phyloP scores from a whole-genome alignment of 2,113 vertebrate genomes.

The Phodopus roborovskii region DNA sequence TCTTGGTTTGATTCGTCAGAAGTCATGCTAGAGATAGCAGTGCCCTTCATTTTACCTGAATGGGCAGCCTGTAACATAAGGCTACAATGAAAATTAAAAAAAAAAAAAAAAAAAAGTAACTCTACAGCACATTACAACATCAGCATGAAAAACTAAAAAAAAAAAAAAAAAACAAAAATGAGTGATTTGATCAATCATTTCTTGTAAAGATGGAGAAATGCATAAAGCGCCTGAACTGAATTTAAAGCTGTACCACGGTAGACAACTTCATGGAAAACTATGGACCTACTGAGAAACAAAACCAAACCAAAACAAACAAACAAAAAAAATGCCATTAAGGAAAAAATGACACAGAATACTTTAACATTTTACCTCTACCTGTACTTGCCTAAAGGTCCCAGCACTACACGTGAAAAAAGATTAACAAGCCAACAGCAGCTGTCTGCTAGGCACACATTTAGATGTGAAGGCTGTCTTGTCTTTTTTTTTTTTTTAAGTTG shows the following conservation, averaged over 20 bases:
- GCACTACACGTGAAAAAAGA: not conserved
- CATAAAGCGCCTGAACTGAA: not conserved
- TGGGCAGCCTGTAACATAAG: slow-evolving; percentile 12
- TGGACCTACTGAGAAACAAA: not conserved
- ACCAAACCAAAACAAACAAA: no score
- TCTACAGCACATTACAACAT: slow-evolving; percentile 31
- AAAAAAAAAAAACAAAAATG: slow-evolving; percentile 56
- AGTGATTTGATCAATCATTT: slow-evolving; percentile 55
- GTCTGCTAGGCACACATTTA: not conserved
- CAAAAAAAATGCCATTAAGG: not conserved
- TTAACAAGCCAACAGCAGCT: not conserved
- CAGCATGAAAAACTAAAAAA: no score
- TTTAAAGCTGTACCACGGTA: not conserved
- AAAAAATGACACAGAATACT: not conserved
- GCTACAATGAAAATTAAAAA: slow-evolving; percentile 27
- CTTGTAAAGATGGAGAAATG: slow-evolving; percentile 45
- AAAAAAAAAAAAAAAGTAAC: slow-evolving; percentile 54
- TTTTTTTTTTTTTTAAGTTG: not conserved
- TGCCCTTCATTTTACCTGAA: slow-evolving; percentile 26
- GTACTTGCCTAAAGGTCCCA: not conserved
- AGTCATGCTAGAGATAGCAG: slow-evolving; percentile 62
- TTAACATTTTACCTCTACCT: not conserved
- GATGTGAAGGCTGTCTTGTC: not conserved
- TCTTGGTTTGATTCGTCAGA: slow-evolving; percentile 71
- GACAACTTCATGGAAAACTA: slow-evolving; percentile 43